Conservation (phyloP, 2,888 invertebrate species). For the Noctua pronuba region DNA sequence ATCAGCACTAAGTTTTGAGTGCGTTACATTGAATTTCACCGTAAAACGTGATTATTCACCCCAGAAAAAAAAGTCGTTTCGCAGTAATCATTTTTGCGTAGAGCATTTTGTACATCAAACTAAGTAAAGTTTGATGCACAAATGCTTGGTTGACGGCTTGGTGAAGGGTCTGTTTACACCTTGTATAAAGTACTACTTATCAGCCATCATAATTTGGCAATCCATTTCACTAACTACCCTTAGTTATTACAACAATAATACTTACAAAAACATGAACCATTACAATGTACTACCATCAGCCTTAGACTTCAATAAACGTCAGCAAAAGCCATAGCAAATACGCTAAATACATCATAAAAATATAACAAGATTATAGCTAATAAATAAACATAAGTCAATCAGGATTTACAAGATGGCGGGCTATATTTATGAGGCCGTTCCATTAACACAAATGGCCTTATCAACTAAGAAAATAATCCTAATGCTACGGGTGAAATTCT, state of each 20-base stretch:
- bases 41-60: no score
- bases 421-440: conserved; percentile 77
- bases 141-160: no score
- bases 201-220: not conserved
- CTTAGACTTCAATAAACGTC: conserved; percentile 6
- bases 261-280: conserved; percentile 11
- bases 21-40: no score
- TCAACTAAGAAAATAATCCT: conserved; percentile 78
- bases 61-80: no score
- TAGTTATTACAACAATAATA: not conserved
- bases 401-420: conserved; percentile 73
- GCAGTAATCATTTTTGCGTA: no score
- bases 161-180: no score
- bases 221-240: not conserved
- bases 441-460: conserved; percentile 79
- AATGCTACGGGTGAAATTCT: conserved; percentile 65
- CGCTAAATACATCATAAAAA: conserved; percentile 42
- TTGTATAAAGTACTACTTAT: not conserved
- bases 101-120: no score
- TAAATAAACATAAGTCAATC: conserved; percentile 78
- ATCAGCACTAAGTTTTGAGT: no score
- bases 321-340: conserved; percentile 11
- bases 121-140: no score
- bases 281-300: conserved; percentile 3
- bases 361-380: conserved; percentile 60